Base-by-base conservation (phyloP, 2,888 invertebrate genomes). In the Chymomyza caudatula region DNA sequence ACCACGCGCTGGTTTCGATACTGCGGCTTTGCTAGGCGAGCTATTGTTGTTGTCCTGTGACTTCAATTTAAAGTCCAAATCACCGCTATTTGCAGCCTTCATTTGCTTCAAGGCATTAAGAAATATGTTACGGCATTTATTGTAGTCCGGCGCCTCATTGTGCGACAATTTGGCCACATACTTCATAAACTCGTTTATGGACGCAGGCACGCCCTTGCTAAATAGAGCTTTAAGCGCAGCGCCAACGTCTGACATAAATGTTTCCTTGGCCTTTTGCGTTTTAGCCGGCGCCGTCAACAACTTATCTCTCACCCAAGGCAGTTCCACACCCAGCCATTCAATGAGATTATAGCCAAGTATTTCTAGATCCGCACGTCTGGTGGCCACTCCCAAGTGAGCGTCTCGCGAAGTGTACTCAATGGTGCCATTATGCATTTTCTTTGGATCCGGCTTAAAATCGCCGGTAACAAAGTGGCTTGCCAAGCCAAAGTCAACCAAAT, bases 321-420 rank as follows among this genome's bases (percentile, higher is more conserved):
- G 91, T 69, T 92, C 92, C 0, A 95, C 94, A 22, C 94, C 94
- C 49, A 96, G 87, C 99, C 99, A 99, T 85, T 97, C 96, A 49
- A 98, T 92, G 88, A 99, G 92, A 91, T 98, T 99, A 89, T 96
- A 99, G 0, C 94, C 96, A 3, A 99, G 92, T 75, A 98, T 97
- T 91, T 99, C 98, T 17, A 99, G 91, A 90, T 99, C 99, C 0
- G 98, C 96, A 52, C 98, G 92, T 93, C 96, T 94, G 13, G 97
- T 97, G 37, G 95, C 91, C 54, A 94, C 94, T 90, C 99, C 99
- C 76, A 94, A 92, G 91, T 99, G 99, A 3, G 98, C 98, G 92
- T 99, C 99, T 67, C 97, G 92, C 76, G 98, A 98, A 0, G 98
- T 96, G 88, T 97, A 99, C 87, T 99, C 98, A 68, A 98, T 95